Conservation (phyloP, 35 echinoderm and acorn worm species). For the Lytechinus pictus region DNA sequence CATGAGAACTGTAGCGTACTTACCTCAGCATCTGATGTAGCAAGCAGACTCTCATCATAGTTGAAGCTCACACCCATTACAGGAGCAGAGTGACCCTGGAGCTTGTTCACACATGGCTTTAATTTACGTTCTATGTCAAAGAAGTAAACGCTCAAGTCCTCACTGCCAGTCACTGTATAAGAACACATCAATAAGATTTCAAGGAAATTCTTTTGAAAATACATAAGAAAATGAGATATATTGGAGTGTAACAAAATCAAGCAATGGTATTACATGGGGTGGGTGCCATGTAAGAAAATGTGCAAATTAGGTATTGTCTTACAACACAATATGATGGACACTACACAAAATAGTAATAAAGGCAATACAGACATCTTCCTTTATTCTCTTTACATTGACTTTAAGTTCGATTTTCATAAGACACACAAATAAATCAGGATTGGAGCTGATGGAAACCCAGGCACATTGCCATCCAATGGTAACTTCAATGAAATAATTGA, state of each 20-base stretch:
- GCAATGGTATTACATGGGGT: too few species aligned
- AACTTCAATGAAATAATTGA: too few species aligned
- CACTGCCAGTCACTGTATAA: conserved; percentile 89
- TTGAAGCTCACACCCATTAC: conserved; percentile 94
- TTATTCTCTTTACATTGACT: neutral
- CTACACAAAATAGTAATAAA: too few species aligned
- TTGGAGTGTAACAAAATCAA: too few species aligned
- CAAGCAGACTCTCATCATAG: conserved; percentile 94
- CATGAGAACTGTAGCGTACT: conserved; percentile 25
- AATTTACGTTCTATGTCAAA: conserved; percentile 87
- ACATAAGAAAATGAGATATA: neutral
- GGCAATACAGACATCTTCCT: neutral
- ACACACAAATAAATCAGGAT: neutral
- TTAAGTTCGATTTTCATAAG: neutral
- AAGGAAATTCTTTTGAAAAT: neutral
- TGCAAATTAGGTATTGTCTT: too few species aligned
- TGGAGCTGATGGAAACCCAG: too few species aligned
- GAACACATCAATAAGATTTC: neutral
- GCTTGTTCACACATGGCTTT: conserved; percentile 94
- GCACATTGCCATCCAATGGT: too few species aligned
- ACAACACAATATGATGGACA: too few species aligned
- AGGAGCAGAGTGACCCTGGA: conserved; percentile 93
- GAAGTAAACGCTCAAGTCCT: conserved; percentile 99
- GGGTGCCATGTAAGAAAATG: too few species aligned
- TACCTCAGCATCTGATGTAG: conserved; percentile 95